Evolutionary conservation across 2,797 vertebrate species (phyloP), one percentile per base, ranked within the genome.

Genomic region (Helostoma temminkii): DNA sequence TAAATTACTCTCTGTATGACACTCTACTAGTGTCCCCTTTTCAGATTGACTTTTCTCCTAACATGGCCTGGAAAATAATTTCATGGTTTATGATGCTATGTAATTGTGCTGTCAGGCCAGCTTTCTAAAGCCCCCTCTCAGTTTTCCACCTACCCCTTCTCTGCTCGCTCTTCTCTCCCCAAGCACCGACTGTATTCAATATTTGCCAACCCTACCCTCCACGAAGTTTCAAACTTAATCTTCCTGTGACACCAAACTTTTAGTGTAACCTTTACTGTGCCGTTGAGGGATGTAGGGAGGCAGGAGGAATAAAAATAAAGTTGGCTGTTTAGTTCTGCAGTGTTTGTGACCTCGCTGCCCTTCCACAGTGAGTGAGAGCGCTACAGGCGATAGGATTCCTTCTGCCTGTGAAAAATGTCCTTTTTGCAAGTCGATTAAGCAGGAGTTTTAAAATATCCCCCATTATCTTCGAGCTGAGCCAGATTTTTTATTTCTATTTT

Each of bases 61-160:
- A 62, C 61, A 2, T 19, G 15, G 55, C 50, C 58, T 9, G 22
- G 61, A 28, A 84, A 78, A 83, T 68, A 54, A 86, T 84, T 85
- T 87, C 82, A 87, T 84, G 82, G 10, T 84, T 82, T 85, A 34
- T 78, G 82, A 81, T 60, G 81, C 66, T 73, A 1, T 76, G 81
- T 81, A 83, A 89, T 87, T 87, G 76, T 66, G 66, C 80, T 81
- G 82, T 89, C 84, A 82, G 82, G 79, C 80, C 84, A 80, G 26
- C 76, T 72, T 61, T 81, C 48, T 42, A 1, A 69, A 41, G n/a
- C 47, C n/a, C 39, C 41, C 42, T 52, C 53, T 56, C 39, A 2
- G 43, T 39, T 76, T 70, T 66, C 60, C 66, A 24, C 76, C 71
- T 80, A 34, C 71, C 62, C 68, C 32, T 42, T 57, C 69, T 63